phyloP scores from a whole-genome alignment of 1,140 invertebrate genomes.

The Zaprionus lachaisei region DNA sequence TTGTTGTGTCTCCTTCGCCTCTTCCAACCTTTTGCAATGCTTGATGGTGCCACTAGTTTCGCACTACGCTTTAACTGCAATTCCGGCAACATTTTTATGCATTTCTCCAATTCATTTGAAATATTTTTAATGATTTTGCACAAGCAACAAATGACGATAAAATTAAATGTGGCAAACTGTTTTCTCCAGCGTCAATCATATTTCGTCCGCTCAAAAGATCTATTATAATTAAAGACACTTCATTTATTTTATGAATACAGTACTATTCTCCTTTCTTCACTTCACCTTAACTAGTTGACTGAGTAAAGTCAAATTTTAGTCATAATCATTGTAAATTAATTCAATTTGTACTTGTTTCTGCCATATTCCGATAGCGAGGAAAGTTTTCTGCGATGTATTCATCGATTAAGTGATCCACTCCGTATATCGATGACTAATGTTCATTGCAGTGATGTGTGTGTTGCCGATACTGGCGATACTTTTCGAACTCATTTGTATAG shows the following conservation, averaged over 20 bases:
- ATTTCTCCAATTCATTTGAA: constrained; percentile 47
- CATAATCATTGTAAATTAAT: not conserved
- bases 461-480: too few species aligned
- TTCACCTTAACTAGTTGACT: not conserved
- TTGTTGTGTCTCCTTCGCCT: not conserved
- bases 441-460: not conserved
- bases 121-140: constrained; percentile 43
- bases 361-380: not conserved
- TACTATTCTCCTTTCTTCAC: not conserved
- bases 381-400: not conserved
- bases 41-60: constrained; percentile 11
- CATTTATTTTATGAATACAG: not conserved
- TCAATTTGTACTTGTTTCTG: not conserved
- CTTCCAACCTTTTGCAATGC: not conserved
- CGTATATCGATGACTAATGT: not conserved
- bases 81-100: constrained; percentile 31
- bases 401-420: not conserved
- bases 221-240: not conserved
- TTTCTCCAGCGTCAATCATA: constrained; percentile 32
- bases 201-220: constrained; percentile 1
- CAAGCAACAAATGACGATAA: constrained; percentile 16
- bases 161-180: constrained; percentile 19
- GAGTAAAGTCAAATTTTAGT: not conserved
- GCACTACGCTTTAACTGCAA: constrained; percentile 30
- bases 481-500: too few species aligned